Conservation (phyloP, 2,113 vertebrate genomes). For the Bungarus multicinctus region DNA sequence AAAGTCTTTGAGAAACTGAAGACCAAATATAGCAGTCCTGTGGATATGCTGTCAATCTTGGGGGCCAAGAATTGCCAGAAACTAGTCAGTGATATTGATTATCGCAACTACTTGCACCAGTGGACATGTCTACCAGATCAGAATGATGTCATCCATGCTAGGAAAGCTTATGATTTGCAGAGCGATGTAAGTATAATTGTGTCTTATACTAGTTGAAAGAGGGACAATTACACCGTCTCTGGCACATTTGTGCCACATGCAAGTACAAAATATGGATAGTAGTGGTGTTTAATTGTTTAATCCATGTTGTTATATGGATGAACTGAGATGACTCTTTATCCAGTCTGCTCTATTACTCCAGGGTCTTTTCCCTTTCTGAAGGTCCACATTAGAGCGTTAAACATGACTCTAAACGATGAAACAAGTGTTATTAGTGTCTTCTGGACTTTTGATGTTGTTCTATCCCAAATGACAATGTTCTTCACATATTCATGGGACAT, state of each 20-base stretch:
- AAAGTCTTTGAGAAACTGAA: constrained; percentile 78
- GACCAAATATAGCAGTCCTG: constrained; percentile 73
- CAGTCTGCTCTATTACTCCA: neutral
- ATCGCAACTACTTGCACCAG: constrained; percentile 67
- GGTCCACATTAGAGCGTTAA: neutral
- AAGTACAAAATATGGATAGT: neutral
- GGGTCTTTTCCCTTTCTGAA: neutral
- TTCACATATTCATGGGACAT: neutral
- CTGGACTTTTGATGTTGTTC: neutral
- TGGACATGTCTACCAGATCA: constrained; percentile 77
- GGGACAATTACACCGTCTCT: neutral
- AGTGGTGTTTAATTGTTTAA: neutral
- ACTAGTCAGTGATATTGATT: constrained; percentile 71
- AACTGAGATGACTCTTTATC: neutral
- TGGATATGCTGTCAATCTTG: constrained; percentile 71
- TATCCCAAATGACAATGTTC: neutral
- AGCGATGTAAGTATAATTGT: constrained; percentile 66
- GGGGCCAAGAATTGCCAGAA: constrained; percentile 75
- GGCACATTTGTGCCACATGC: neutral
- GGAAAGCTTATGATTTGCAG: constrained; percentile 70
- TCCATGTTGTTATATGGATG: neutral
- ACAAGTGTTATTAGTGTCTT: neutral
- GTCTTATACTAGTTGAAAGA: neutral
- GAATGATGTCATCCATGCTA: constrained; percentile 74
- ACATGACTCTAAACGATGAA: neutral